Conservation (phyloP, 1,140 invertebrate genomes). For the Leptopilina boulardi region DNA sequence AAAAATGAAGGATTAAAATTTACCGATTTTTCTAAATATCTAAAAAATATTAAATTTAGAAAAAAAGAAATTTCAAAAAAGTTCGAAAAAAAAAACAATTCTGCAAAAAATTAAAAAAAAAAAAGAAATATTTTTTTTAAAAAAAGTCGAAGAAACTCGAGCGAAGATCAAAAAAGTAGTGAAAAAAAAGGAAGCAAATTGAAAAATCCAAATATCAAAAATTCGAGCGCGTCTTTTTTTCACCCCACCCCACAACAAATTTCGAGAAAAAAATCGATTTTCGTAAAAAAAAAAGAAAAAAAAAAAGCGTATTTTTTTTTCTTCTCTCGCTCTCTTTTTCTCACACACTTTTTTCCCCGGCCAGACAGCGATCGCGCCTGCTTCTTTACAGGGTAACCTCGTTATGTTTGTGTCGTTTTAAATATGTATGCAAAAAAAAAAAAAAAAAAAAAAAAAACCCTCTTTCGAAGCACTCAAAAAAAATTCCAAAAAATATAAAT, state of each 20-base stretch:
- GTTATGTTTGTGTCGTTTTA: constrained; percentile 67
- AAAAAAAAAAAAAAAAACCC: too few species aligned
- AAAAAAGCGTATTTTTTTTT: constrained; percentile 55
- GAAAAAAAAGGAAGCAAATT: not conserved
- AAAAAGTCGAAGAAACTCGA: not conserved
- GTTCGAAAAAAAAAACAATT: too few species aligned
- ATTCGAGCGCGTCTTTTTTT: constrained; percentile 20
- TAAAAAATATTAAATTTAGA: too few species aligned
- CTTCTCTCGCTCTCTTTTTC: not conserved
- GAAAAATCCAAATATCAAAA: not conserved
- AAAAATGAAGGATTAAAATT: too few species aligned
- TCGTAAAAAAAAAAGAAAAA: too few species aligned
- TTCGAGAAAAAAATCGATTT: constrained; percentile 39
- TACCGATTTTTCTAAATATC: too few species aligned
- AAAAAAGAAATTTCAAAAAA: too few species aligned
- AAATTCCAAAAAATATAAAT: too few species aligned
- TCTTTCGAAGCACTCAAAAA: not conserved
- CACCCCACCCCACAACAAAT: too few species aligned
- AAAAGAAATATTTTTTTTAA: too few species aligned
- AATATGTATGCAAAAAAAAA: constrained; percentile 52
- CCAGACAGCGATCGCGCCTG: constrained; percentile 60
- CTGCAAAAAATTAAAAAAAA: too few species aligned
- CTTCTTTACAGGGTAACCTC: constrained; percentile 66
- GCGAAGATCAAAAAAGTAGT: not conserved
- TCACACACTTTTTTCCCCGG: constrained; percentile 32